A percentile compares a stretch with the other conserved stretches of the same genome.
phyloP scores from a whole-genome alignment of 2,113 vertebrate species.

The Mus spicilegus region DNA sequence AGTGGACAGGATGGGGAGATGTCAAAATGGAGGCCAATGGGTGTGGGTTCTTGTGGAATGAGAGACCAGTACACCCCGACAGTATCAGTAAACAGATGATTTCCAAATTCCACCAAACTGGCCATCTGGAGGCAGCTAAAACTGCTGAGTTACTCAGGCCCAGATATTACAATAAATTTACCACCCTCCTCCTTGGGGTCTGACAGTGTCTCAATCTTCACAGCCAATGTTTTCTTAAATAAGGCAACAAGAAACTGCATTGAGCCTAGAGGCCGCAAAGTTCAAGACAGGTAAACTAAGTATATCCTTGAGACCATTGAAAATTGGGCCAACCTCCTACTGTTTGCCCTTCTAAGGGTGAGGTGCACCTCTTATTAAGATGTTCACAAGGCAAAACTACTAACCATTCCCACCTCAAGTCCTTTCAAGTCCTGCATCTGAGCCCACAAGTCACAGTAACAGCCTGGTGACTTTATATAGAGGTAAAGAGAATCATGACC shows the following conservation, averaged over 20 bases:
- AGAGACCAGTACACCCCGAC: neutral
- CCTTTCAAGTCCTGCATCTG: neutral
- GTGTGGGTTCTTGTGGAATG: neutral
- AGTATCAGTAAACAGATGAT: neutral
- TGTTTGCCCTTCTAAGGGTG: neutral
- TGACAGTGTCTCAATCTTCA: neutral
- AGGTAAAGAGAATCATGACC: neutral
- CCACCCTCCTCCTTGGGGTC: neutral
- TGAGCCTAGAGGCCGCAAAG: too few species aligned
- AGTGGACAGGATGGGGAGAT: neutral
- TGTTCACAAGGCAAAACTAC: neutral
- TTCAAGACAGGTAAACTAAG: neutral
- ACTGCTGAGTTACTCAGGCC: too few species aligned
- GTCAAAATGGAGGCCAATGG: neutral
- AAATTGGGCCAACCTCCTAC: neutral
- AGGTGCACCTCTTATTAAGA: neutral
- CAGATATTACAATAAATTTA: neutral
- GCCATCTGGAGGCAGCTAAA: neutral
- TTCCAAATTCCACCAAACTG: neutral
- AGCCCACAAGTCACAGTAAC: too few species aligned
- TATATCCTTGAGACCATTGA: neutral
- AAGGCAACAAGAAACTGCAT: neutral
- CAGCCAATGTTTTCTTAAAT: neutral
- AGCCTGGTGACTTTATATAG: neutral
- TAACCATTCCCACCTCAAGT: neutral